Evolutionary conservation across 1,140 invertebrate species (phyloP), one percentile per base, ranked within the genome.

Genomic region (Anoplolepis gracilipes): DNA sequence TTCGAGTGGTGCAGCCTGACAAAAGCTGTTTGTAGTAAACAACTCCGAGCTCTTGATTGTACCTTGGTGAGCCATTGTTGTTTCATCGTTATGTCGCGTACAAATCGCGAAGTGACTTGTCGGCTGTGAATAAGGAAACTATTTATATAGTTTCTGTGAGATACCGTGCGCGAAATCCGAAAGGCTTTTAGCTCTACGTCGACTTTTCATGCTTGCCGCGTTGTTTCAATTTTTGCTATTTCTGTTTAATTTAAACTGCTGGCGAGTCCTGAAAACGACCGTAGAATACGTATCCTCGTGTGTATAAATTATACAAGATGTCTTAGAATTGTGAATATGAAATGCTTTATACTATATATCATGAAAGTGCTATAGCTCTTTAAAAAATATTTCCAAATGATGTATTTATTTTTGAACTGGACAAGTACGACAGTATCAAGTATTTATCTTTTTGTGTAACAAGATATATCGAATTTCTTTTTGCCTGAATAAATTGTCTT

Each of bases 21-120:
- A 72, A 87, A 65, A 77, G 86, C 81, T 90, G 86, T 90, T 90
- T 85, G 81, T 70, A 64, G 86, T 85, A 90, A 90, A 87, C 88
- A 87, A 79, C 88, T 86, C 36, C 76, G 85, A 69, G 62, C 72
- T 82, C 85, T 85, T 87, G 88, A 90, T 90, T 87, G 85, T 89
- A 70, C 82, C 57, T 55, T 59, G 36, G 65, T 33, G 42, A 39
- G 19, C 28, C 57, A 88, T 90, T 87, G 79, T 85, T 78, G 88
- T 89, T 90, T 72, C 85, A 85, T 90, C 88, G 76, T 89, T 90
- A 87, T 86, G 77, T 82, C 69, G 53, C 53, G 67, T 85, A 61
- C 72, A 70, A 67, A 70, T 36, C 42, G 36, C 33, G 30, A 65
- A 81, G 76, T 87, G 79, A 86, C 79, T 90, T 79, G 76, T 70